Evolutionary conservation across 1,140 invertebrate genomes (phyloP).

Genomic region (Condylostylus longicornis): DNA sequence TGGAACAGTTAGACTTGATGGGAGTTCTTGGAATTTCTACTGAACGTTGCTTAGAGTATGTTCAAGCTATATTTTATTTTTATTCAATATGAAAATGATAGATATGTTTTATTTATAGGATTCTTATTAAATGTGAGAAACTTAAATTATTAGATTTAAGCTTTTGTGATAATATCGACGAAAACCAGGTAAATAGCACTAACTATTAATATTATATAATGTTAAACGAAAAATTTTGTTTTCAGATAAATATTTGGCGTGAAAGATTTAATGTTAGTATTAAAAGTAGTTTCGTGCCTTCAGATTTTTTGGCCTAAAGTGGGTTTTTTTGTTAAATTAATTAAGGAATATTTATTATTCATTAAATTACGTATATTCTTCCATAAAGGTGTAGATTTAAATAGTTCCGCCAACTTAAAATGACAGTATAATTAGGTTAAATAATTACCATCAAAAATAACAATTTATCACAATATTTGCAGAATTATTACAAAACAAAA

Average conservation of each 20-base stretch:
- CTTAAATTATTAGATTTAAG: slow-evolving; percentile 68
- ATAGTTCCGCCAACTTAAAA: too few species aligned
- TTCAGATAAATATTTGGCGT: slow-evolving; percentile 21
- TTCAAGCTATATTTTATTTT: slow-evolving; percentile 22
- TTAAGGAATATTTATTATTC: too few species aligned
- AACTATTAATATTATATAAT: neutral
- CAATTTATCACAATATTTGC: too few species aligned
- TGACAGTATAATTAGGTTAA: too few species aligned
- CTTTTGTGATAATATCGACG: slow-evolving; percentile 65
- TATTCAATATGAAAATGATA: slow-evolving; percentile 4
- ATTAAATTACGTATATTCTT: too few species aligned
- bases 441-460: too few species aligned
- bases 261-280: slow-evolving; percentile 25
- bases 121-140: slow-evolving; percentile 46
- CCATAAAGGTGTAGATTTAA: too few species aligned
- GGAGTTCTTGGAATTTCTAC: slow-evolving; percentile 59
- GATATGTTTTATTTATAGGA: slow-evolving; percentile 32
- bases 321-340: too few species aligned
- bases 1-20: slow-evolving; percentile 69
- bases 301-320: too few species aligned
- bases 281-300: slow-evolving; percentile 20
- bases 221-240: slow-evolving; percentile 12
- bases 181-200: slow-evolving; percentile 40
- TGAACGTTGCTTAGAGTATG: slow-evolving; percentile 48
- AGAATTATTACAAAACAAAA: too few species aligned